Evolutionary conservation across 2,797 vertebrate species (phyloP).

Genomic region (Spinus pinus): DNA sequence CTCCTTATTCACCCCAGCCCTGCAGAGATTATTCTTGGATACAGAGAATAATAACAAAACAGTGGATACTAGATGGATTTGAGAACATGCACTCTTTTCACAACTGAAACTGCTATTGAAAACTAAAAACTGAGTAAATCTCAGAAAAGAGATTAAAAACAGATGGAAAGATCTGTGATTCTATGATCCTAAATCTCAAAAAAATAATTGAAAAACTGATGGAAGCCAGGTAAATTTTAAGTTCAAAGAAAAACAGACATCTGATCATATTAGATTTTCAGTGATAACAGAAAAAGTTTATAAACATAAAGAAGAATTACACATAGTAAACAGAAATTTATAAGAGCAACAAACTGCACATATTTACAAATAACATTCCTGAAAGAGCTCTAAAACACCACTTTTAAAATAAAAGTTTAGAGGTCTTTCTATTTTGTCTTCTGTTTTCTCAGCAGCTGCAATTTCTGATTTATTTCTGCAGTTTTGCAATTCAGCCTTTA

Average conservation of each 20-base stretch:
- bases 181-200: background rate
- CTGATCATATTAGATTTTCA: background rate
- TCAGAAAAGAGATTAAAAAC: background rate
- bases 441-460: background rate
- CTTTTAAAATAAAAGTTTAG: background rate
- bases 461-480: background rate
- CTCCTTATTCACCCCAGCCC: background rate
- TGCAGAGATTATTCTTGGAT: accelerated
- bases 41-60: background rate
- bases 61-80: background rate
- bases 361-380: background rate
- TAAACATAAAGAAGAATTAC: background rate
- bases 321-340: background rate
- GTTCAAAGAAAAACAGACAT: background rate
- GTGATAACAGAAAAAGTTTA: background rate
- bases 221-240: background rate
- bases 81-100: background rate
- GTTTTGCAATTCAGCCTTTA: background rate
- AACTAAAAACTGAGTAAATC: background rate
- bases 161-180: background rate
- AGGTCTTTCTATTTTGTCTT: background rate
- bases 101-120: background rate
- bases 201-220: background rate
- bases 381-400: background rate
- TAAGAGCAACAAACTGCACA: background rate